Base-by-base conservation (phyloP, 2,888 invertebrate species). In the Phrixothrix hirtus region DNA sequence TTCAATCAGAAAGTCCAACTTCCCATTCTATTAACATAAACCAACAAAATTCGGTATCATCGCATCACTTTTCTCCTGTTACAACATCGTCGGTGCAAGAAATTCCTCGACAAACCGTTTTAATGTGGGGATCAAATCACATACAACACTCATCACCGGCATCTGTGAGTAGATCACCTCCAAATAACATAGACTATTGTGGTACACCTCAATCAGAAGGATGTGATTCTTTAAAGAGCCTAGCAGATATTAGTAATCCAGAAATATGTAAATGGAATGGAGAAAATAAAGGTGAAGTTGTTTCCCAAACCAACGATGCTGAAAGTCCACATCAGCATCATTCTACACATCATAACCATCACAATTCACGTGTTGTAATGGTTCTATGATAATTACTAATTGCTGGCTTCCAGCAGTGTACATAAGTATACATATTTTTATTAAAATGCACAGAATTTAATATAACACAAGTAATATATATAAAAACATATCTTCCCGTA, bases 71-170 rank as follows among this genome's bases (percentile, higher is more conserved):
- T 58, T 74, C 75, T 3, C 75, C 75, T 0, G 72, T 72, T 4
- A 67, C 70, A 7, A 54, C 53, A 2, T 9, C 51, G 25, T 36
- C 57, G 57, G 41, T 56, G 9, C 66, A 77, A 9, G 77, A 82
- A 44, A 85, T 84, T 60, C 87, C 89, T 0, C 79, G 95, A 32
- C 94, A 95, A 76, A 95, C 94, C 7, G 95, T 94, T 43, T 82
- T 95, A 31, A 94, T 95, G 94, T 95, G 94, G 94, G 94, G 93
- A 13, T 74, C 74, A 3, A 74, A 74, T 54, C 70, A 71, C 54
- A 61, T 66, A 14, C 63, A 60, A 31, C 63, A 62, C 27, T 53
- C 60, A 29, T 65, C 71, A 1, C 66, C 70, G 1, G 63, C 67
- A 7, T 63, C 63, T 2, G 55, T 58, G 12, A 65, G 67, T 10